phyloP scores from a whole-genome alignment of 2,797 vertebrate species.

The Aldrovandia affinis region DNA sequence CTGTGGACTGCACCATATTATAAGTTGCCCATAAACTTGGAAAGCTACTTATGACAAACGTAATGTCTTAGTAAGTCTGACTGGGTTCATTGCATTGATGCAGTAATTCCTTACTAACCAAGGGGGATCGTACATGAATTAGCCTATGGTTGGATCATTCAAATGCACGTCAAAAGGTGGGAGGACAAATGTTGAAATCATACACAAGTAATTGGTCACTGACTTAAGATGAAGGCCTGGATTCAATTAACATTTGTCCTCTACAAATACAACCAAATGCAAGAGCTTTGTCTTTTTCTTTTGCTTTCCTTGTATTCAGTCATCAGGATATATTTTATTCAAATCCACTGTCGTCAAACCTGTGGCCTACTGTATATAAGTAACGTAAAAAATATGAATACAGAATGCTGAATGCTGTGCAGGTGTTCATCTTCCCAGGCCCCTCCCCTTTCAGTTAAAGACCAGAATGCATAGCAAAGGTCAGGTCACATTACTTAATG shows the following conservation, averaged over 20 bases:
- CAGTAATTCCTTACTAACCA: neutral
- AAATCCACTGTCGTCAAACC: too few species aligned
- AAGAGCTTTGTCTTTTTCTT: too few species aligned
- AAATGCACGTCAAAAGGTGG: neutral
- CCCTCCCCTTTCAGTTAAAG: too few species aligned
- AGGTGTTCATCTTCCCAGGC: too few species aligned
- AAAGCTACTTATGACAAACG: neutral
- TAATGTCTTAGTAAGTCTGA: neutral
- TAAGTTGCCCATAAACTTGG: neutral
- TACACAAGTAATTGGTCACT: neutral
- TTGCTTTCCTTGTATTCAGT: too few species aligned
- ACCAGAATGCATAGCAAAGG: neutral
- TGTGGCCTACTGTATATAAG: too few species aligned
- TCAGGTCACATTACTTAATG: too few species aligned
- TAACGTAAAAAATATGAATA: too few species aligned
- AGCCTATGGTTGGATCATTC: neutral
- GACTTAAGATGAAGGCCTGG: neutral
- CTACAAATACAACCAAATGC: neutral
- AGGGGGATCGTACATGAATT: neutral
- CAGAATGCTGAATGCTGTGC: neutral
- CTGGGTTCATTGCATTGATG: neutral
- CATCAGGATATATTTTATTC: too few species aligned
- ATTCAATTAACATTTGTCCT: neutral
- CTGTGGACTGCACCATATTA: neutral
- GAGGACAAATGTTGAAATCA: neutral